Evolutionary conservation across 2,797 vertebrate species (phyloP).

Genomic region (Liasis olivaceus): DNA sequence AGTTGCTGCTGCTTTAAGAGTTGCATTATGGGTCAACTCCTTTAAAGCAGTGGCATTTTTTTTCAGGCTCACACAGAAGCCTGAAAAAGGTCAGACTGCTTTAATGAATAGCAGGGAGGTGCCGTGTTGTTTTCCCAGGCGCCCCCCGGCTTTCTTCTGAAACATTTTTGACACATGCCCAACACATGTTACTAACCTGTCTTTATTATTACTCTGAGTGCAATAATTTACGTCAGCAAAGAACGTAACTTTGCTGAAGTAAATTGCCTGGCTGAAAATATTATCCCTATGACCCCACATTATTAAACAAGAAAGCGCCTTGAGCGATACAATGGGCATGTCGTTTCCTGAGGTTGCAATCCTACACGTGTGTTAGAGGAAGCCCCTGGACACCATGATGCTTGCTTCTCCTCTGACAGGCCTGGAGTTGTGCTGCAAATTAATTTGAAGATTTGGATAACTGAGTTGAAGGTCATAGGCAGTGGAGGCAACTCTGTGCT

Average conservation of each 20-base stretch:
- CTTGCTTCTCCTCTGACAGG: neutral
- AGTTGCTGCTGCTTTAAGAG: neutral
- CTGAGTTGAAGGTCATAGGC: neutral
- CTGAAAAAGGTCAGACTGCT: no score
- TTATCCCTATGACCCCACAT: neutral
- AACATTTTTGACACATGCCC: neutral
- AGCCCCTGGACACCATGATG: neutral
- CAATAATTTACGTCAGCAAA: neutral
- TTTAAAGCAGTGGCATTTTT: neutral
- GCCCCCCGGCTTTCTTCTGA: neutral
- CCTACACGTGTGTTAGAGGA: neutral
- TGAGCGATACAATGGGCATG: neutral
- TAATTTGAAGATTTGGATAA: neutral
- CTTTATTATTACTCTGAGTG: neutral
- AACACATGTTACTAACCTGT: neutral
- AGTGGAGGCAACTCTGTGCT: neutral
- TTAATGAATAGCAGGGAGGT: neutral
- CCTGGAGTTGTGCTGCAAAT: neutral
- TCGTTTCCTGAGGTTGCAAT: neutral
- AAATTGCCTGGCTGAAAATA: neutral
- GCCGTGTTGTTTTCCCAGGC: neutral
- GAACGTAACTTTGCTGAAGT: neutral
- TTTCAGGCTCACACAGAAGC: neutral
- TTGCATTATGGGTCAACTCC: neutral
- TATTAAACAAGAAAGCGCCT: neutral